Base-by-base conservation (phyloP, 2,797 vertebrate species). In the Pantherophis alleghaniensis region DNA sequence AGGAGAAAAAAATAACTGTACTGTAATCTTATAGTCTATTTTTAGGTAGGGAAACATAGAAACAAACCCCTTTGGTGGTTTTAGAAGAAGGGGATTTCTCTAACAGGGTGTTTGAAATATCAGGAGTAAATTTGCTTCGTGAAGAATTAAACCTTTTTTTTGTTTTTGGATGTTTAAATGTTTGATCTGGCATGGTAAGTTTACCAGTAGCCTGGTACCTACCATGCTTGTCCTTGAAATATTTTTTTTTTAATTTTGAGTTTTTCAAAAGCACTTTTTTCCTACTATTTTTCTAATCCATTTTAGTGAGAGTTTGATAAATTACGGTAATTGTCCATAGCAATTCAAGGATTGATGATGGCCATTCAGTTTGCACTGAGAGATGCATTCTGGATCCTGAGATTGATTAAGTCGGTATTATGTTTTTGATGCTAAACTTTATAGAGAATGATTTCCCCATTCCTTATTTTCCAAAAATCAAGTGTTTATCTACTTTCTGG, bases 401-500 rank as follows among this genome's bases (percentile, higher is more conserved):
- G 95, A 94, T 11, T 42, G 10, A 88, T 96, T 94, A 93, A 18
- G 26, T 61, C 55, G 18, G 95, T 96, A 92, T 57, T 94, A 96
- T 95, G 93, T 97, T 96, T 53, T 53, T 92, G 94, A 95, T 94
- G 96, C 96, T 97, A 94, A 96, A 95, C 96, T 97, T 96, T 94
- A 92, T 94, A 53, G 56, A 47, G 55, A 51, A 11, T 18, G 87
- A 53, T 10, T 95, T 97, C 97, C 96, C 96, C 96, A 83, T 94
- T 96, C 97, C n/a, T 53, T 96, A 97, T 97, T 97, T 98, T 97
- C 97, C 96, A 96, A 97, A 51, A 91, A 18, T 57, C 32, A 79
- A 32, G 96, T 96, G 95, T 96, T 97, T 96, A 96, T 95, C 97
- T 97, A 97, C 97, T 96, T 97, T 97, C 96, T 90, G 93, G 96